These are phyloP conservation scores for Diabrotica virgifera DNA, from an alignment of 1,140 invertebrate species.

Conservation along the genomic window DNA sequence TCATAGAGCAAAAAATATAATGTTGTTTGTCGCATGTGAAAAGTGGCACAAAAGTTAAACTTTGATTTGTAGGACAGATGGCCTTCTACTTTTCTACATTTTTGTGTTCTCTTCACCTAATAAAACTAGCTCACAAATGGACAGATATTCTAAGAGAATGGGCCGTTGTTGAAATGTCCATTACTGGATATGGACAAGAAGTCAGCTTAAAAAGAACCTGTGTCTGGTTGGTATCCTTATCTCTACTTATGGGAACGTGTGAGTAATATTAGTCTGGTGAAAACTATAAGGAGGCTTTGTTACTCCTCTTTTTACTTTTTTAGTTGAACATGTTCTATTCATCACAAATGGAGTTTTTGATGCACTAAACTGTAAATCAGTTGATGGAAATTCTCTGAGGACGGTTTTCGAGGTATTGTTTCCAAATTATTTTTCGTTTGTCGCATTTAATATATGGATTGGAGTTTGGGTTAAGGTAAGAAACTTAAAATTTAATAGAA, in stretches of 20 bases:
- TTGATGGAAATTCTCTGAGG: constrained; percentile 26
- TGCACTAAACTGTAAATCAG: constrained; percentile 25
- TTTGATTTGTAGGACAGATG: constrained; percentile 29
- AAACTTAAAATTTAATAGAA: neutral
- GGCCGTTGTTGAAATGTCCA: constrained; percentile 34
- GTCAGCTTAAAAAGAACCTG: constrained; percentile 29
- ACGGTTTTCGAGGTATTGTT: constrained; percentile 34
- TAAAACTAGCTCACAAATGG: constrained; percentile 30
- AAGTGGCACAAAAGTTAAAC: too few species aligned
- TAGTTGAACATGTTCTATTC: constrained; percentile 38
- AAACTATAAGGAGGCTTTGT: neutral
- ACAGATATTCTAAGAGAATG: constrained; percentile 32
- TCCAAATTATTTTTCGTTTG: constrained; percentile 34
- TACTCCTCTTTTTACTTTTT: constrained; percentile 14
- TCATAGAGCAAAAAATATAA: too few species aligned
- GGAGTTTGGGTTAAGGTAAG: constrained; percentile 33
- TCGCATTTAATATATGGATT: constrained; percentile 32
- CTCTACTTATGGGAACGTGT: constrained; percentile 36
- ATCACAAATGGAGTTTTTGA: constrained; percentile 28
- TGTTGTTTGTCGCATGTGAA: too few species aligned
- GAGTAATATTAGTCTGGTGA: constrained; percentile 20
- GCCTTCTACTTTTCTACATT: constrained; percentile 34
- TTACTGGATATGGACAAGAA: constrained; percentile 29
- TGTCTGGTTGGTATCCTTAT: constrained; percentile 25
- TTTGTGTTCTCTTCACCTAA: constrained; percentile 31